Conservation (phyloP, 1,140 invertebrate genomes). For the Hycleus cichorii region DNA sequence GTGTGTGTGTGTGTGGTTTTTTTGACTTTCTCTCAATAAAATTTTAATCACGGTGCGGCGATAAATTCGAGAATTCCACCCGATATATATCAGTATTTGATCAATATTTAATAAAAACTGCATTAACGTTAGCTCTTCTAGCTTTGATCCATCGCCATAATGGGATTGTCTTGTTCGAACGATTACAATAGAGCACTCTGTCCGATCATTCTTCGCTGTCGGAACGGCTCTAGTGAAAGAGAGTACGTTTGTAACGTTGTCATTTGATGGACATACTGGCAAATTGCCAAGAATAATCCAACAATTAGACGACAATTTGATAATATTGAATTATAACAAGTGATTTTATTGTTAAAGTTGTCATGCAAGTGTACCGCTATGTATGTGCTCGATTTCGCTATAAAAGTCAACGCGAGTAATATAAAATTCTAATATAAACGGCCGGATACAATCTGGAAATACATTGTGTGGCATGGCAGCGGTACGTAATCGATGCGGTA, state of each 20-base stretch:
- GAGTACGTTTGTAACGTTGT: neutral
- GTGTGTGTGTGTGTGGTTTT: no score
- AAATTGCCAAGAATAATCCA: constrained; percentile 1
- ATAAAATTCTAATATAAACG: constrained; percentile 39
- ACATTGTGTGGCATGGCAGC: constrained; percentile 31
- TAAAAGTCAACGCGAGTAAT: constrained; percentile 26
- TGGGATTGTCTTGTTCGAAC: constrained; percentile 29
- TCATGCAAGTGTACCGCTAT: no score
- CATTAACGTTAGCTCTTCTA: constrained; percentile 15
- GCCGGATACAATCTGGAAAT: constrained; percentile 38
- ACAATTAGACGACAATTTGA: no score
- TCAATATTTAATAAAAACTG: constrained; percentile 18
- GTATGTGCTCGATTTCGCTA: neutral
- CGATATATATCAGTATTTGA: constrained; percentile 13
- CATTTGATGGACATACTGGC: neutral
- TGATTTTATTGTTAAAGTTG: no score
- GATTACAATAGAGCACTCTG: constrained; percentile 40
- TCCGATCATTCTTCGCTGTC: constrained; percentile 27
- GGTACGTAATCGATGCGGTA: constrained; percentile 33
- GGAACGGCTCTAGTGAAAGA: neutral
- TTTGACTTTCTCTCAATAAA: no score
- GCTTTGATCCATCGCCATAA: constrained; percentile 21
- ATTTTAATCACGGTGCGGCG: no score
- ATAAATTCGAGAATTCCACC: no score
- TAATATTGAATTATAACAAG: no score